Conservation (phyloP, 1,140 invertebrate genomes). For the Parapsyche elsis region DNA sequence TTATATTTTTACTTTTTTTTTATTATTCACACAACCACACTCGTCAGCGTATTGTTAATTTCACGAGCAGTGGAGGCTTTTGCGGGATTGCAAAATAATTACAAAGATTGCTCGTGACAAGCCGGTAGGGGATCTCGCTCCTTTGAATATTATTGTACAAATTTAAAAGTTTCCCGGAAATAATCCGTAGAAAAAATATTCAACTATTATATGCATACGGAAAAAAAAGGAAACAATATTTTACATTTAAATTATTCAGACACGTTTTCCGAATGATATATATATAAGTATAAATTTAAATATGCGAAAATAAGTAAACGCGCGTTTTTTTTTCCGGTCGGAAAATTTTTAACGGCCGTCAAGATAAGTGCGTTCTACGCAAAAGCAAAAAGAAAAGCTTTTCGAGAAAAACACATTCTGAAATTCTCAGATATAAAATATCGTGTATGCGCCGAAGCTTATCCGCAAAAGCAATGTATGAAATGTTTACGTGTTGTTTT, state of each 20-base stretch:
- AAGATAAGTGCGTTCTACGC: not conserved
- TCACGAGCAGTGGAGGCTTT: not conserved
- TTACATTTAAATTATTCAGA: not conserved
- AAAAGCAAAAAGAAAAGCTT: not conserved
- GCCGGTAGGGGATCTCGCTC: not conserved
- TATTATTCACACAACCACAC: too few species aligned
- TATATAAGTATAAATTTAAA: not conserved
- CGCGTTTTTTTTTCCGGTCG: not conserved
- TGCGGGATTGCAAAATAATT: constrained; percentile 40
- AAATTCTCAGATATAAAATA: not conserved
- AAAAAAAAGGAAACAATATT: constrained; percentile 9
- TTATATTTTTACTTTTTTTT: not conserved
- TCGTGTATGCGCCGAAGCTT: too few species aligned
- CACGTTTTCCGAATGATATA: not conserved
- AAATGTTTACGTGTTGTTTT: too few species aligned
- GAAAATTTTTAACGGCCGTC: constrained; percentile 25
- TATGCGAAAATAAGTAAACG: not conserved
- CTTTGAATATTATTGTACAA: not conserved
- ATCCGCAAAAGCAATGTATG: too few species aligned
- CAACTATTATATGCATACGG: constrained; percentile 6
- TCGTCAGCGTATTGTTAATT: not conserved
- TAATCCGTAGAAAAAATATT: not conserved
- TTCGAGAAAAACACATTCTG: constrained; percentile 3
- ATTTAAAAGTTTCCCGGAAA: constrained; percentile 19
- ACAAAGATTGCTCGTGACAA: constrained; percentile 42